A percentile compares a stretch with the other conserved stretches of the same genome.
Conservation (phyloP, 2,797 vertebrate species). For the Platalea minor region DNA sequence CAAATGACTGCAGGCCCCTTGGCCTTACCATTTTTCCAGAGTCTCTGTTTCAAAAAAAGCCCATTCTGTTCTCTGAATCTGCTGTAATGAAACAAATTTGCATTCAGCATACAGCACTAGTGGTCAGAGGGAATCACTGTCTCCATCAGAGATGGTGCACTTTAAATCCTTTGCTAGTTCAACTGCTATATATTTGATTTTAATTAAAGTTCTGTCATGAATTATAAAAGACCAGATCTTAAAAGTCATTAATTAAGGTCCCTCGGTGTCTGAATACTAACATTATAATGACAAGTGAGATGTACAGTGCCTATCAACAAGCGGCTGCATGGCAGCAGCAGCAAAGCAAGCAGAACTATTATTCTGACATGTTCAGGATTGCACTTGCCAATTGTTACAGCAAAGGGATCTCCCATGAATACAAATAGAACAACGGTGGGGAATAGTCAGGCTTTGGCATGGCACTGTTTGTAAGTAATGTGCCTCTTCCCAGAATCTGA, state of each 20-base stretch:
- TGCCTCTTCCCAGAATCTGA: background rate
- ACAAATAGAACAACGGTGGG: background rate
- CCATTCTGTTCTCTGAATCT: background rate
- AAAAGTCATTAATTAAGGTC: slow-evolving; percentile 67
- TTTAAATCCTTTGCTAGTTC: slow-evolving; percentile 68
- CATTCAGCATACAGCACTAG: background rate
- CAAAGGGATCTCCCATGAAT: background rate
- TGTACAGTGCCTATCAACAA: background rate
- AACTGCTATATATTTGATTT: slow-evolving; percentile 52
- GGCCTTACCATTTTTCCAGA: background rate
- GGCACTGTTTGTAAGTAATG: background rate
- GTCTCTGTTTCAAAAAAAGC: background rate
- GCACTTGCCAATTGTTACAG: background rate
- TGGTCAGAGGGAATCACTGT: slow-evolving; percentile 58
- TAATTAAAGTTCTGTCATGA: slow-evolving; percentile 71
- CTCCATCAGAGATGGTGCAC: slow-evolving; percentile 23
- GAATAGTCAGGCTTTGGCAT: background rate
- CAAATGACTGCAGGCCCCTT: background rate
- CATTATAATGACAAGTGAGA: slow-evolving; percentile 39
- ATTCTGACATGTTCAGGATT: background rate
- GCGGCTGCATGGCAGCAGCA: background rate
- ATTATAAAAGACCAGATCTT: slow-evolving; percentile 68
- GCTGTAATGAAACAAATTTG: slow-evolving; percentile 37
- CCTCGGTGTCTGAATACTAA: slow-evolving; percentile 15
- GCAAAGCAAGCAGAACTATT: slow-evolving; percentile 44